Evolutionary conservation across 2,797 vertebrate genomes (phyloP).

Genomic region (Argyrosomus regius): DNA sequence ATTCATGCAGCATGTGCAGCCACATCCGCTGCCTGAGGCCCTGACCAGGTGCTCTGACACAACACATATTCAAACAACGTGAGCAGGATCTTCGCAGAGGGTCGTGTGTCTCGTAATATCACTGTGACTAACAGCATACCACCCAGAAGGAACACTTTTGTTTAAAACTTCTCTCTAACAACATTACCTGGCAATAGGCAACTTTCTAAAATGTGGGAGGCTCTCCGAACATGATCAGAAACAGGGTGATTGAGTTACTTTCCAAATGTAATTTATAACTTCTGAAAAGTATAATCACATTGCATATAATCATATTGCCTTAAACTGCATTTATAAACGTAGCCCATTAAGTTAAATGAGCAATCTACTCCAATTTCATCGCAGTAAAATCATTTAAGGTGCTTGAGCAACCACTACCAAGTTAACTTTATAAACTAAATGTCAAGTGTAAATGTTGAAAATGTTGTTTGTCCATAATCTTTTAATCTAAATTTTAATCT

Average conservation of each 20-base stretch:
- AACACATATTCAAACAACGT: conserved; percentile 55
- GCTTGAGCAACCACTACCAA: neutral
- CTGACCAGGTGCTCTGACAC: conserved; percentile 74
- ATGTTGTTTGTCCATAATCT: neutral
- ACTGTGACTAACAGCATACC: conserved; percentile 46
- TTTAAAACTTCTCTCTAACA: conserved; percentile 25
- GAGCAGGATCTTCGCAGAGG: conserved; percentile 53
- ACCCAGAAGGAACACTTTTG: conserved; percentile 57
- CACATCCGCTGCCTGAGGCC: conserved; percentile 67
- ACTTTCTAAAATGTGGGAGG: conserved; percentile 14
- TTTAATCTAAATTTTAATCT: neutral
- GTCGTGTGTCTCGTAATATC: conserved; percentile 44
- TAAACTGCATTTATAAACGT: conserved; percentile 24
- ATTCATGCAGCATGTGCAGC: conserved; percentile 64
- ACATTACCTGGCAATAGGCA: conserved; percentile 16
- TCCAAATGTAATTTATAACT: conserved; percentile 34
- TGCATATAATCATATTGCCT: conserved; percentile 25
- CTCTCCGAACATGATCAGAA: conserved; percentile 20
- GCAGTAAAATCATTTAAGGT: conserved; percentile 13
- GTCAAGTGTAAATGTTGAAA: neutral
- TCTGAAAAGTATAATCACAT: conserved; percentile 29
- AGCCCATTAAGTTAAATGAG: conserved; percentile 25
- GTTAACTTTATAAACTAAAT: neutral
- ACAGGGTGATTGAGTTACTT: conserved; percentile 28
- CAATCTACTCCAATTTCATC: conserved; percentile 20